Evolutionary conservation across 2,113 vertebrate species (phyloP), one percentile per base, ranked within the genome.

Genomic region (Callaeas wilsoni): DNA sequence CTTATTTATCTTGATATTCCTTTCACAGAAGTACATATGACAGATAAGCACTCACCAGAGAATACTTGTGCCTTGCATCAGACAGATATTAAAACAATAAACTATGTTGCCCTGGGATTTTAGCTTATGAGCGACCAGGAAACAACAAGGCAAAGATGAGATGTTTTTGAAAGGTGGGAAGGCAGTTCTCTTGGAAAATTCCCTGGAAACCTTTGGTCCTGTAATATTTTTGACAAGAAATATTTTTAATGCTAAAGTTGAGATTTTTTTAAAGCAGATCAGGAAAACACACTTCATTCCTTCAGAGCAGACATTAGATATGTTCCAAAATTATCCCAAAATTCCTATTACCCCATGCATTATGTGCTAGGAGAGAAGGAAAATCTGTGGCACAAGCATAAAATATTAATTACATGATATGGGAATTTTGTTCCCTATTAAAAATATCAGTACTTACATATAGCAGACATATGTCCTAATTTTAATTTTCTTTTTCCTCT

Each of bases 71-170:
- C 97, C 97, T 96, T 97, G 97, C 96, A 93, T 98, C 97, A 98
- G 97, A 96, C 97, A 97, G 97, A 98, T 98, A 98, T 98, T 98
- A 98, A 98, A 98, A 98, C 97, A 98, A 98, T 98, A 98, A 98
- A 98, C 98, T 94, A 96, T 41, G 64, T 91, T 97, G 96, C 96
- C 96, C 94, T 98, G 98, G 97, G 98, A 98, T 96, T 96, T 97
- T 79, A 35, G 90, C 39, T 88, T 85, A 74, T 37, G 69, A 96
- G 91, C 68, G 91, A 95, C 89, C 93, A 60, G 96, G 93, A 97
- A 98, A 97, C 93, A 97, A 97, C 96, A 92, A 97, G 97, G 95
- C 97, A n/a, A 90, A 97, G 97, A 98, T 84, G 97, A 98, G 97
- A 97, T 95, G 97, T 62, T 98, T 97, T 87, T 91, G 96, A 97